Base-by-base conservation (phyloP, 2,797 vertebrate species). In the Pogoniulus pusillus region DNA sequence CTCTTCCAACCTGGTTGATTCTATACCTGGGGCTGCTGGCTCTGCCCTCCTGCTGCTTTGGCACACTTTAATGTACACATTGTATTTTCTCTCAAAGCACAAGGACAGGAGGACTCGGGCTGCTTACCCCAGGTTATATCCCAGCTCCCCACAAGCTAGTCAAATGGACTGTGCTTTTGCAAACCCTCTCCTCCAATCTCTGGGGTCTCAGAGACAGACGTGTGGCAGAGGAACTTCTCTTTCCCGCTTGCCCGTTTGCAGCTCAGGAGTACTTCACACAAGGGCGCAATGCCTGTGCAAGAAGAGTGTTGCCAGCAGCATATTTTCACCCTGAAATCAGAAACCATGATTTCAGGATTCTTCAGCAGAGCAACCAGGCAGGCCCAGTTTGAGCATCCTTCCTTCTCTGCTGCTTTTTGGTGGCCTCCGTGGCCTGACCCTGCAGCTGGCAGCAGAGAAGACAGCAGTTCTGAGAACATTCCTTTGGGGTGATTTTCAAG, bases 401-500 rank as follows among this genome's bases (percentile, higher is more conserved):
- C 32, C 51, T 76, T 79, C 84, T 82, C 43, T 71, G 35, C 63
- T 87, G 87, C 78, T 95, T 93, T 93, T 92, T 43, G 80, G 90
- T 92, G 72, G 59, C 65, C 82, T 91, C 62, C 86, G 34, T 88
- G 86, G 62, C 58, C 81, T 78, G 75, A 89, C 17, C 2, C 65
- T 72, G 57, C 70, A 81, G 69, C 45, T 82, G 34, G 89, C 79
- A 78, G 81, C 82, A 94, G 94, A 95, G 87, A 95, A 92, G 74
- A 82, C 74, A 89, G 79, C 87, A 86, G 41, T 4, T 11, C 87
- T 89, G 93, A 94, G 85, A 95, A 94, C 95, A 96, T 96, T 97
- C 93, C 84, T 94, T 95, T 89, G 92, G 79, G 85, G 58, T 95
- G 82, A 95, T 91, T 92, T 94, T 81, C 81, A 96, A 96, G 95